These are phyloP conservation scores for Steatocranus sp. DNA, from an alignment of 2,797 vertebrate species.

Conservation along the genomic window DNA sequence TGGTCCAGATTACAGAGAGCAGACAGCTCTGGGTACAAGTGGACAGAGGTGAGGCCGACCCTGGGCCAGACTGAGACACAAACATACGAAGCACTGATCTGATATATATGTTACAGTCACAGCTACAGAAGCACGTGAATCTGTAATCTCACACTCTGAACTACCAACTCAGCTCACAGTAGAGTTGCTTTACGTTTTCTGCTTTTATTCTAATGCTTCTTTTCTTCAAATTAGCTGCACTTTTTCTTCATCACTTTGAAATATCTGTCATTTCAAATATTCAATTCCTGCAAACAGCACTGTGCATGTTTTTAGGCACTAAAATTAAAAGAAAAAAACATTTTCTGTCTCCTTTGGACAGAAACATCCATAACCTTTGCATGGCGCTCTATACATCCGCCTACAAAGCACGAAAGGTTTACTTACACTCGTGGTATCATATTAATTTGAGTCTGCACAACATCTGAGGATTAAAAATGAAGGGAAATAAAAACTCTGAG, in stretches of 20 bases:
- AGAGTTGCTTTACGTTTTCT: background rate
- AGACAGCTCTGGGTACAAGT: background rate
- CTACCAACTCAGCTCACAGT: background rate
- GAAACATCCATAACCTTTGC: rapidly evolving
- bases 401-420: background rate
- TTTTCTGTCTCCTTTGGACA: background rate
- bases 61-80: background rate
- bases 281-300: background rate
- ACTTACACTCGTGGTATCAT: background rate
- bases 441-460: background rate
- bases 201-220: background rate
- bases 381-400: background rate
- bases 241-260: background rate
- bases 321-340: background rate
- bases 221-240: background rate
- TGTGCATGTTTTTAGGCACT: rapidly evolving
- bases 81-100: background rate
- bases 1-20: background rate
- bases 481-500: background rate
- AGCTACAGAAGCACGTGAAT: rapidly evolving
- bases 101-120: rapidly evolving
- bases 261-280: background rate
- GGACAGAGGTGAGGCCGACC: background rate
- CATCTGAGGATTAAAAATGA: background rate
- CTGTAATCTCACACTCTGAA: background rate